phyloP scores from a whole-genome alignment of 2,113 vertebrate species.

The Arothron firmamentum region DNA sequence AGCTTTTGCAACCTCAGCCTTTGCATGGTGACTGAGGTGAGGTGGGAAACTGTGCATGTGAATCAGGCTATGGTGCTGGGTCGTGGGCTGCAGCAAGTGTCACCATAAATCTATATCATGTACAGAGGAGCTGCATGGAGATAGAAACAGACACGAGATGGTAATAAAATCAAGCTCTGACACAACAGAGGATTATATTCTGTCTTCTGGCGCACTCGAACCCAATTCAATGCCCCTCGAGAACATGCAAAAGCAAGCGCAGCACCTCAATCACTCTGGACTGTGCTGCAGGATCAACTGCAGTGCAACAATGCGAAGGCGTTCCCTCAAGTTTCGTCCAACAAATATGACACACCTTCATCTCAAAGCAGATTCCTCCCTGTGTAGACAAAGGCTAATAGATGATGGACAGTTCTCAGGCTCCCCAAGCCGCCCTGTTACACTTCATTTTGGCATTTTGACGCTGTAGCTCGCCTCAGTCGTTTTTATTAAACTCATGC shows the following conservation, averaged over 20 bases:
- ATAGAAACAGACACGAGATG: no score
- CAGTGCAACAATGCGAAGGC: neutral
- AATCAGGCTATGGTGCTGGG: neutral
- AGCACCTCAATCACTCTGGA: neutral
- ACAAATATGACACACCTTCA: no score
- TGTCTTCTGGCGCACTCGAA: no score
- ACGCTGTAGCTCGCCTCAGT: slow-evolving; percentile 20
- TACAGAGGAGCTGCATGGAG: neutral
- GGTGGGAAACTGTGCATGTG: neutral
- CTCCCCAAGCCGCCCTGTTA: neutral
- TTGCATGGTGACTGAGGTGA: no score
- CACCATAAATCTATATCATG: slow-evolving; percentile 14
- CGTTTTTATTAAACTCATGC: slow-evolving; percentile 48
- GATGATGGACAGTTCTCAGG: slow-evolving; percentile 32
- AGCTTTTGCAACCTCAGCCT: no score
- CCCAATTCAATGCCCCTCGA: no score
- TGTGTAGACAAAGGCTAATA: slow-evolving; percentile 27
- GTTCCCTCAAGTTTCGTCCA: no score
- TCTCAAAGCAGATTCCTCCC: neutral
- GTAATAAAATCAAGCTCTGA: neutral
- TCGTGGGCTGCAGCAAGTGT: neutral
- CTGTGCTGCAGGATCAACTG: neutral
- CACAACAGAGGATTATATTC: neutral
- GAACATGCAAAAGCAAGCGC: no score
- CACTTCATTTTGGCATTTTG: neutral